Evolutionary conservation across 2,888 invertebrate species (phyloP), one percentile per base, ranked within the genome.

Genomic region (Rotaria socialis): DNA sequence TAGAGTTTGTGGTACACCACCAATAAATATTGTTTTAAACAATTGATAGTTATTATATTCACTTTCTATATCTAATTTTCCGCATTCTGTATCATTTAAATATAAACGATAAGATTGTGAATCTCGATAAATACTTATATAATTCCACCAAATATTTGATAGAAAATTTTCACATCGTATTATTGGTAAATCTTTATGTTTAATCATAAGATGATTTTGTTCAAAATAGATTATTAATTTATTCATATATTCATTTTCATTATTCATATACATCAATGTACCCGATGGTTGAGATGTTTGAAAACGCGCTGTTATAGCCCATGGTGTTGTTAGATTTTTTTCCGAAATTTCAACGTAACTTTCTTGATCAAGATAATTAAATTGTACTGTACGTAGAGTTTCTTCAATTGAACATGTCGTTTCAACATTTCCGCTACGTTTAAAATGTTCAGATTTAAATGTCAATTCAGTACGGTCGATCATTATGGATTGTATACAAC

Each of bases 51-150:
- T 10, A 47, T 43, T 47, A 43, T 24, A 11, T 47, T 47, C 80
- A 43, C 10, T n/a, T 80, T 80, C 47, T 14, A 47, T 43, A 47
- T 80, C 80, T n/a, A 47, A 47, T 80, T 43, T 47, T 41, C 80
- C 80, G n/a, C 80, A 80, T 80, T 80, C 80, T 24, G 47, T 47
- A 80, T 80, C 80, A 80, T 80, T 80, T 80, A 80, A 47, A 80
- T 47, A 80, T 80, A 80, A 47, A 47, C 24, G 43, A 80, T 80
- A 80, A 4, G 43, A n/a, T 80, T 80, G 80, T 43, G 24, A 0
- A 80, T 80, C 47, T n/a, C 80, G 80, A 80, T 80, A 47, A 47
- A 80, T 11, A 80, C 80, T 80, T 2, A 80, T 47, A 80, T 80
- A 80, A 80, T 80, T 80, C 80, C 80, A 80, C 47, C 80, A 43